Evolutionary conservation across 2,113 vertebrate genomes (phyloP).

Genomic region (Ophiodon elongatus): DNA sequence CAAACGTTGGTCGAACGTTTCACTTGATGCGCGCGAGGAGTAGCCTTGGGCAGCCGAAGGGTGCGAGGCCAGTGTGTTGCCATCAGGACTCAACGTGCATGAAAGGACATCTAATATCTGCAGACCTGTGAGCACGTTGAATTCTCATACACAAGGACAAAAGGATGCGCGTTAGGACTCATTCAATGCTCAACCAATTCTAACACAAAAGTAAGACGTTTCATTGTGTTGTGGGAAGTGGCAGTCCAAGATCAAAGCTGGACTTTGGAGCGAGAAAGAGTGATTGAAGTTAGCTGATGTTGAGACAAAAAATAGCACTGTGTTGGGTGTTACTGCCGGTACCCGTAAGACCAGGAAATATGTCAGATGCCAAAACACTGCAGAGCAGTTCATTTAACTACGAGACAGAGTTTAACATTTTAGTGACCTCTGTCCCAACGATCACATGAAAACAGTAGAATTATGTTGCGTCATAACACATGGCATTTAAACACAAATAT

Average conservation of each 20-base stretch:
- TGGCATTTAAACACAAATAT: not conserved
- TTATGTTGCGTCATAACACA: not conserved
- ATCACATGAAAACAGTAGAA: not conserved
- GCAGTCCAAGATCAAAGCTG: conserved; percentile 35
- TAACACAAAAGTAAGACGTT: not conserved
- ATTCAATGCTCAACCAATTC: conserved; percentile 11
- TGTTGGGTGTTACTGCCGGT: not conserved
- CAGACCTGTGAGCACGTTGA: conserved; percentile 44
- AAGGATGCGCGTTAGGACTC: conserved; percentile 34
- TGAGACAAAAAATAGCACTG: not conserved
- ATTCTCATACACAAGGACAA: conserved; percentile 61
- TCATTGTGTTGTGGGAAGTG: not conserved
- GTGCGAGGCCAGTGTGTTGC: conserved; percentile 62
- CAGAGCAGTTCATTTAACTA: not conserved
- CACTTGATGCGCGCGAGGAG: conserved; percentile 64
- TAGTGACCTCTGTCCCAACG: not conserved
- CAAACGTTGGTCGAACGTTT: conserved; percentile 63
- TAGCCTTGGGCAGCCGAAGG: conserved; percentile 67
- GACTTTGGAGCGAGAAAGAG: not conserved
- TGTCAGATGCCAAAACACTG: not conserved
- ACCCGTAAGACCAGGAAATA: not conserved
- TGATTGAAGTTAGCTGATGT: conserved; percentile 12
- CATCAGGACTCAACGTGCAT: conserved; percentile 58
- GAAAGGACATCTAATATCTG: conserved; percentile 75
- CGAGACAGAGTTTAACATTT: not conserved